A percentile compares a stretch with the other conserved stretches of the same genome.
Evolutionary conservation across 2,113 vertebrate genomes (phyloP).

Genomic region (Labrus mixtus): DNA sequence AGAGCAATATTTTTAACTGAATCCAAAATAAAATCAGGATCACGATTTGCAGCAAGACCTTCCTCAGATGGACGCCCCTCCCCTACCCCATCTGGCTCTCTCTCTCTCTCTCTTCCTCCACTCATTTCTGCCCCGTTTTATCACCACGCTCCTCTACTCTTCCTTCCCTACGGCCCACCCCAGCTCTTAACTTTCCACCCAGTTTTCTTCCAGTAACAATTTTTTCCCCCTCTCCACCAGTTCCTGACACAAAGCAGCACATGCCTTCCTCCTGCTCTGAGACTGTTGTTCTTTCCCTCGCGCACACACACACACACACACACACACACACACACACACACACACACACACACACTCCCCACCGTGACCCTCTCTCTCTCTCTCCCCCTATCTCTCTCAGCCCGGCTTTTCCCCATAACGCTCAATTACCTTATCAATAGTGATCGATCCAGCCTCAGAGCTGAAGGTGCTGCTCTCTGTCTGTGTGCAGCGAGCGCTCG

Average conservation of each 20-base stretch:
- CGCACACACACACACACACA: constrained; percentile 11
- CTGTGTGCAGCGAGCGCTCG: constrained; percentile 46
- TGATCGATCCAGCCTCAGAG: constrained; percentile 50
- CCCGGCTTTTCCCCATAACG: neutral
- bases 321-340: constrained; percentile 13
- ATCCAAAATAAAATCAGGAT: neutral
- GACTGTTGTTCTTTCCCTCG: constrained; percentile 2
- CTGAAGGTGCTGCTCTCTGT: constrained; percentile 33
- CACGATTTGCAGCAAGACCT: constrained; percentile 17
- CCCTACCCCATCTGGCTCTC: constrained; percentile 50
- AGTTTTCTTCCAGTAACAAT: constrained; percentile 42
- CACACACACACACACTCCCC: constrained; percentile 8
- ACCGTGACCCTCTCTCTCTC: constrained; percentile 22
- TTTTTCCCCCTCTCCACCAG: constrained; percentile 2
- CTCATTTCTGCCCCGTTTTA: constrained; percentile 49
- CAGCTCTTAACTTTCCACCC: constrained; percentile 36
- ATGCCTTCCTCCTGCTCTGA: constrained; percentile 5
- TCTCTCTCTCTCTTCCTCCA: constrained; percentile 30
- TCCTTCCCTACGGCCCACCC: constrained; percentile 38
- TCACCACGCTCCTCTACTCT: constrained; percentile 38
- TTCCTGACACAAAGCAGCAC: neutral
- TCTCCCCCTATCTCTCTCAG: neutral
- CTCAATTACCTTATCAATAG: constrained; percentile 73
- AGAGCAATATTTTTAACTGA: neutral
- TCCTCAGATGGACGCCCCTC: constrained; percentile 56